Base-by-base conservation (phyloP, 2,888 invertebrate genomes). In the Agriotes lineatus region DNA sequence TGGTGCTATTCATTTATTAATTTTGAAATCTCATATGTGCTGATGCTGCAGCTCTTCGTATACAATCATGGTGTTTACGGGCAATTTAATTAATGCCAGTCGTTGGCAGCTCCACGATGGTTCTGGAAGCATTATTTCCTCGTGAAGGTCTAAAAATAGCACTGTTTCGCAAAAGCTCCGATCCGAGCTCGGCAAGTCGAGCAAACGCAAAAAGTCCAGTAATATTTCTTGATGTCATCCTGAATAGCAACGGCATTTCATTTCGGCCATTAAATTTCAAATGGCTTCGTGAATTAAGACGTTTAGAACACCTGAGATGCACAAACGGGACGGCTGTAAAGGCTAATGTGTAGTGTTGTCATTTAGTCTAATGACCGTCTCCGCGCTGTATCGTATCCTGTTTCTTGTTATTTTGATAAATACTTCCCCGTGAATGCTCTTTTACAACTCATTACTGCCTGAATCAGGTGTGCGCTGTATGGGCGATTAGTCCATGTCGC, bases 271-370 rank as follows among this genome's bases (percentile, higher is more conserved):
- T 64, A 65, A 61, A 35, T 61, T 62, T 65, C 66, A 70, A 72
- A 70, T 69, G 70, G 70, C 68, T 68, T 58, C 39, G 68, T 59
- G 71, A 73, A 73, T 73, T 73, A 73, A 71, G 73, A 73, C 61
- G 71, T 71, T 71, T 71, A 71, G 67, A 71, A 71, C 73, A 73
- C 73, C 73, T 71, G 71, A 73, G 71, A 67, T 67, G 58, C 54
- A 67, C 19, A 65, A 69, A 69, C 61, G 63, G 66, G 52, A 63
- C 56, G 60, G 37, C 60, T 67, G 70, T 67, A 67, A 67, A 66
- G 60, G 42, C 60, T 69, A 67, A 69, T 66, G 54, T 71, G 60
- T 59, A 60, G 42, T 60, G 63, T 69, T 67, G 69, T 71, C 67
- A 69, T 71, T 69, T 62, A 63, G 58, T 60, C 60, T 71, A 71